These are phyloP conservation scores for Hirtodrosophila confusa DNA, from an alignment of 2,888 invertebrate species.

Conservation along the genomic window DNA sequence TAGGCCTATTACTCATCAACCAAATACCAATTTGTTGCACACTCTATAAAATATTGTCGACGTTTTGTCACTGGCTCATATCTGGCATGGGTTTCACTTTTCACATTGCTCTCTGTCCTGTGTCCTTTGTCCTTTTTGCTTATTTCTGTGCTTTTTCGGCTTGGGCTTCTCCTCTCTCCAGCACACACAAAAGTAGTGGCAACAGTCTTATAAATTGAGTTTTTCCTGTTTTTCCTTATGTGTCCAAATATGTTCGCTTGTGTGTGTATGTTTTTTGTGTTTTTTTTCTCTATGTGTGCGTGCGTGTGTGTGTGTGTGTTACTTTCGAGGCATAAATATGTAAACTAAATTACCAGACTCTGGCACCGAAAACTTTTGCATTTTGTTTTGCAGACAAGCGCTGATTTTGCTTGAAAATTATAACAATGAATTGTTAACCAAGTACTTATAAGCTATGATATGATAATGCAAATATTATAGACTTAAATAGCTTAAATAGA, in stretches of 20 bases:
- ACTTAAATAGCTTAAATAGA: no score
- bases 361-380: slow-evolving; percentile 37
- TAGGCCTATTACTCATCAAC: no score
- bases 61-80: slow-evolving; percentile 19
- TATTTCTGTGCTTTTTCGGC: not conserved
- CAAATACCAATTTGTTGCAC: slow-evolving; percentile 1
- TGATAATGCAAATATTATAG: not conserved
- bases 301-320: slow-evolving; percentile 25
- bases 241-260: slow-evolving; percentile 22
- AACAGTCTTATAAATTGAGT: slow-evolving; percentile 51
- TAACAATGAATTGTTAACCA: slow-evolving; percentile 1
- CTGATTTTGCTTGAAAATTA: slow-evolving; percentile 3
- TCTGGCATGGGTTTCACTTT: slow-evolving; percentile 22
- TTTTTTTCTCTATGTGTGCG: slow-evolving; percentile 10
- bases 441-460: not conserved
- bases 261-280: not conserved
- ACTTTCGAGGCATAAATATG: slow-evolving; percentile 33
- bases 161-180: slow-evolving; percentile 2
- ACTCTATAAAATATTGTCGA: slow-evolving; percentile 8
- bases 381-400: not conserved
- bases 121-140: slow-evolving; percentile 3
- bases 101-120: slow-evolving; percentile 4
- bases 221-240: slow-evolving; percentile 32
- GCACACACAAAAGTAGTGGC: slow-evolving; percentile 34
- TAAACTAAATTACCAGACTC: slow-evolving; percentile 52